phyloP scores from a whole-genome alignment of 1,140 invertebrate genomes.

The Drosophila lini region DNA sequence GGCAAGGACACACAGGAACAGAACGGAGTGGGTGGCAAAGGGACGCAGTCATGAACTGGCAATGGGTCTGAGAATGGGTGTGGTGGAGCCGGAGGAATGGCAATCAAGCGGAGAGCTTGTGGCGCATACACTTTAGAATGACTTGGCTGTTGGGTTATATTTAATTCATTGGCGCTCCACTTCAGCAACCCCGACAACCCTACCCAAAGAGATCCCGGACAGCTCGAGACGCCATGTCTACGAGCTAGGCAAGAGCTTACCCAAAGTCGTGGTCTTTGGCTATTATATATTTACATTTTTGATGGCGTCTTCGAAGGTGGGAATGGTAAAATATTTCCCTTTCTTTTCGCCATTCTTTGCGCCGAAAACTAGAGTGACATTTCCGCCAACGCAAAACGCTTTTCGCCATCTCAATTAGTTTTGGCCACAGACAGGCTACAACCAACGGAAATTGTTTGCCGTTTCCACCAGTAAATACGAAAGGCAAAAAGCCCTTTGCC shows the following conservation, averaged over 20 bases:
- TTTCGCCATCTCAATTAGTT: slow-evolving; percentile 72
- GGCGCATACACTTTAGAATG: slow-evolving; percentile 77
- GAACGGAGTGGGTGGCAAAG: not conserved
- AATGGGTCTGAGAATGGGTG: not conserved
- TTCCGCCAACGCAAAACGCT: slow-evolving; percentile 52
- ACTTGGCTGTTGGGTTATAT: slow-evolving; percentile 65
- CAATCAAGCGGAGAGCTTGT: slow-evolving; percentile 78
- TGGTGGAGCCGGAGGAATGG: slow-evolving; percentile 50
- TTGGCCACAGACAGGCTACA: slow-evolving; percentile 62
- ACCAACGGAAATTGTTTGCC: slow-evolving; percentile 72
- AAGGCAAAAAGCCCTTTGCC: not conserved
- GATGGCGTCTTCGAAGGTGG: slow-evolving; percentile 43
- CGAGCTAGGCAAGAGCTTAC: slow-evolving; percentile 42
- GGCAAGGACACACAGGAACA: slow-evolving; percentile 57
- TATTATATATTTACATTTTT: slow-evolving; percentile 79
- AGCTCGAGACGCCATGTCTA: slow-evolving; percentile 29
- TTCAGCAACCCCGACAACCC: slow-evolving; percentile 45
- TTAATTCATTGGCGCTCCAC: slow-evolving; percentile 78
- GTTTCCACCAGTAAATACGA: slow-evolving; percentile 59
- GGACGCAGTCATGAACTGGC: not conserved
- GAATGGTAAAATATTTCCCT: slow-evolving; percentile 43
- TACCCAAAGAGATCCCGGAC: slow-evolving; percentile 21
- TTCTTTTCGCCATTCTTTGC: slow-evolving; percentile 25
- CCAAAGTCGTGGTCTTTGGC: slow-evolving; percentile 39
- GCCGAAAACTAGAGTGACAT: slow-evolving; percentile 38